Evolutionary conservation across 1,140 invertebrate species (phyloP), one percentile per base, ranked within the genome.

Genomic region (Drosophila nannoptera): DNA sequence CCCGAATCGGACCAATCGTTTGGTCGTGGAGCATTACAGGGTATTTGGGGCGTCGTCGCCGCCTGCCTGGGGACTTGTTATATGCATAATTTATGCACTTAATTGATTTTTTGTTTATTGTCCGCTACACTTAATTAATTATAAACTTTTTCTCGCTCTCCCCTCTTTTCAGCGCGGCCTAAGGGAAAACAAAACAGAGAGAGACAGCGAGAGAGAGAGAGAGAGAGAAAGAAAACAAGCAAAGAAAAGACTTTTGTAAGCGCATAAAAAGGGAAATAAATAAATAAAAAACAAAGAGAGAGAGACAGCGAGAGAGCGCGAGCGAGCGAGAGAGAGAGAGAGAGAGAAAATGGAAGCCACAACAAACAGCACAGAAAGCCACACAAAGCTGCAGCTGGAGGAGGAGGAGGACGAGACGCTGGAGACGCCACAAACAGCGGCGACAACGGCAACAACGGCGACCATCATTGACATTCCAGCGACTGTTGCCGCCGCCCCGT

Each of bases 391-490:
- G 54, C 81, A 86, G 64, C 68, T 84, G 75, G 68, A 66, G 11
- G 59, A 45, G 54, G 52, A 56, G 59, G 56, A 50, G 42, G 43
- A 62, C 29, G 52, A 14, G 48, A n/a, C 33, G 49, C 48, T 35
- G 48, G 38, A 22, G 42, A 31, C 56, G 65, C 42, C 11, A 11
- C 63, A 61, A 16, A n/a, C 54, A 11, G n/a, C 56, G 29, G 14
- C 53, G 43, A 35, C 50, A 54, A 32, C 65, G 31, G 38, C 48
- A 48, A 65, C 62, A 12, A 14, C 43, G 55, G 61, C 76, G 52
- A 88, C 72, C 58, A 87, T 88, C 55, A 88, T 88, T 75, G 87
- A 88, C 87, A 88, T 88, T 88, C 87, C 87, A 73, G 46, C 72
- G 63, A 35, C 67, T 54, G 38, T 64, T 43, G 63, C 64, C 46